Conservation (phyloP, 2,888 invertebrate species). For the Selenia dentaria region DNA sequence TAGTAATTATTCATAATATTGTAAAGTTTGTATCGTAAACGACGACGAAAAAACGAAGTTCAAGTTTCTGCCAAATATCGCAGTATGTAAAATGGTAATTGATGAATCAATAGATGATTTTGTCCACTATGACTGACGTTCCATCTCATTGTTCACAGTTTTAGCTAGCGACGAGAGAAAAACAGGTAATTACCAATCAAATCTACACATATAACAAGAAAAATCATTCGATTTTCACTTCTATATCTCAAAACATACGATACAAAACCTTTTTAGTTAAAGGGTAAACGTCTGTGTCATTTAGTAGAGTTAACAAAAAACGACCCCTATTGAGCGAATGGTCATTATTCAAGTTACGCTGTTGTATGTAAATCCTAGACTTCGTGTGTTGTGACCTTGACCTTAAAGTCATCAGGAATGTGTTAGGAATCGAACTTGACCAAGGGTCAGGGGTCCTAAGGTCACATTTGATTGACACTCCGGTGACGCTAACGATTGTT, state of each 20-base stretch:
- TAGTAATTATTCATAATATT: too few relatives aligned
- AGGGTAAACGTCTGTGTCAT: background rate
- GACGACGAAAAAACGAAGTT: too few relatives aligned
- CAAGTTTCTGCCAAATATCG: too few relatives aligned
- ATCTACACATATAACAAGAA: background rate
- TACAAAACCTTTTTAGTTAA: background rate
- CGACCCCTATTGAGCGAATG: slow-evolving; percentile 56
- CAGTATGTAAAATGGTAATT: background rate
- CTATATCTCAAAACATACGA: background rate
- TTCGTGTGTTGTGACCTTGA: slow-evolving; percentile 50
- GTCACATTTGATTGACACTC: slow-evolving; percentile 61
- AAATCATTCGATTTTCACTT: background rate
- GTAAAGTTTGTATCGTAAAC: too few relatives aligned
- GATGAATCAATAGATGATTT: background rate
- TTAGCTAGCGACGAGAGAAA: slow-evolving; percentile 4
- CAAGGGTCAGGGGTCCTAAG: slow-evolving; percentile 57
- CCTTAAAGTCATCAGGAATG: slow-evolving; percentile 41
- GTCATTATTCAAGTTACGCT: slow-evolving; percentile 60
- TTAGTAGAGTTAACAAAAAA: slow-evolving; percentile 54
- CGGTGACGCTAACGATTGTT: slow-evolving; percentile 53
- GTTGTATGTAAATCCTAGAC: slow-evolving; percentile 71
- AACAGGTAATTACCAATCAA: slow-evolving; percentile 1
- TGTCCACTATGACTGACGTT: slow-evolving; percentile 6
- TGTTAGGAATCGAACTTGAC: slow-evolving; percentile 79
- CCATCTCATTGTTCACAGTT: slow-evolving; percentile 1